Base-by-base conservation (phyloP, 2,113 vertebrate genomes). In the Mastomys coucha region DNA sequence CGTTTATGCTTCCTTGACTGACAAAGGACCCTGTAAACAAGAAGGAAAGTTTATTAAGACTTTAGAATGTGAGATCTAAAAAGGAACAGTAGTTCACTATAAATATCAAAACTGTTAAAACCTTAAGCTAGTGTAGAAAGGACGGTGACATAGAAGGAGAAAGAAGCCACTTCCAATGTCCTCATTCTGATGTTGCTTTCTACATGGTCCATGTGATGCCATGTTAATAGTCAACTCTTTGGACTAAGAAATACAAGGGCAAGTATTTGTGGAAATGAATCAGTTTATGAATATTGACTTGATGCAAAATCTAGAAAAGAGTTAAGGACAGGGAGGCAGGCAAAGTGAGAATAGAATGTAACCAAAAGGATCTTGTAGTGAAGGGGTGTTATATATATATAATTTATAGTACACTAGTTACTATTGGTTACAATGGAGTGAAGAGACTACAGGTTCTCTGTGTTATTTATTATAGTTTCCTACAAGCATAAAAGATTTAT, bases 401-500 rank as follows among this genome's bases (percentile, higher is more conserved):
- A 63, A 42, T 45, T 42, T 85, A 45, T 31, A 85, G 26, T 19
- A 7, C 58, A 45, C 19, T 45, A 20, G 36, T 42, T 91, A 88
- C 24, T 7, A 22, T 9, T 75, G 70, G 10, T 17, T 87, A 36
- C 70, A 85, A 58, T 4, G 42, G 9, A 91, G 4, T 49, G n/a
- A 67, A 82, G 7, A 13, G 33, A 22, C 16, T 7, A 53, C 31
- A 51, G 56, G 10, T 24, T 88, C 11, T 84, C 63, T 90, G n/a
- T 91, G 22, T 70, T 76, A 70, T 75, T 88, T 95, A n/a, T 81
- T 92, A 86, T 14, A 95, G 58, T 6, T 73, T 10, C 56, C 39
- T 33, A 31, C 12, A 9, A 91, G 49, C 85, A 28, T 67, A 77
- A 28, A 69, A 91, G n/a, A 92, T 78, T 67, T 91, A 42, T 93